Percentiles rank a stretch among this genome's conserved stretches.
Evolutionary conservation across 1,140 invertebrate genomes (phyloP).

Genomic region (Drosophila yakuba): DNA sequence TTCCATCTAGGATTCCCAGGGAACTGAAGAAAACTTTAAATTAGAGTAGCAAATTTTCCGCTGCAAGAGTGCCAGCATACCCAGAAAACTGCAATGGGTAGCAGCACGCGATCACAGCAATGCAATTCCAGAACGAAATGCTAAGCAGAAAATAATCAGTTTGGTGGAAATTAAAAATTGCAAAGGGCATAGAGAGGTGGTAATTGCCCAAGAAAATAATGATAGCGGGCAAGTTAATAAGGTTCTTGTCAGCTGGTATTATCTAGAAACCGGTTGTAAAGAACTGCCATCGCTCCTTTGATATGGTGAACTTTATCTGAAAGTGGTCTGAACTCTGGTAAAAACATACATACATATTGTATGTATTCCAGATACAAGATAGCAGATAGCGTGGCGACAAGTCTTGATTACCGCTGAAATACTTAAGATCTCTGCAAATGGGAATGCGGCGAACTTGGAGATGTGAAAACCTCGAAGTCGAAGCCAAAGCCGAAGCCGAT

Average conservation of each 20-base stretch:
- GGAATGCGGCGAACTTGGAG: background rate
- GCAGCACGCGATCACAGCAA: background rate
- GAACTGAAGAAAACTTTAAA: too few species aligned
- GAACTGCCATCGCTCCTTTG: background rate
- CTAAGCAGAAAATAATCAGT: constrained; percentile 38
- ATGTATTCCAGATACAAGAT: background rate
- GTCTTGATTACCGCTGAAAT: background rate
- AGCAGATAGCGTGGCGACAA: constrained; percentile 12
- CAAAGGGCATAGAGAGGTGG: constrained; percentile 4
- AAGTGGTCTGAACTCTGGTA: constrained; percentile 27
- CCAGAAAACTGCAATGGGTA: background rate
- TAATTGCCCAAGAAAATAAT: constrained; percentile 3
- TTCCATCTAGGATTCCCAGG: too few species aligned
- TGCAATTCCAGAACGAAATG: constrained; percentile 26
- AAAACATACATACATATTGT: background rate
- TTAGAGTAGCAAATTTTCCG: too few species aligned
- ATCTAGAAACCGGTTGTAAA: constrained; percentile 23
- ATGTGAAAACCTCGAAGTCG: constrained; percentile 2
- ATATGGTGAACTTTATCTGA: constrained; percentile 36
- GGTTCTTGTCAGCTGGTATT: constrained; percentile 10
- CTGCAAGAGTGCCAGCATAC: background rate
- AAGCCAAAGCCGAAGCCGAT: background rate
- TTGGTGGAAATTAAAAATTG: background rate
- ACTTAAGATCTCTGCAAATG: constrained; percentile 5
- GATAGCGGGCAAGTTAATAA: constrained; percentile 1